Percentiles rank a stretch among this genome's conserved stretches.
Conservation (phyloP, 1,140 invertebrate genomes). For the Brachionus plicatilis region DNA sequence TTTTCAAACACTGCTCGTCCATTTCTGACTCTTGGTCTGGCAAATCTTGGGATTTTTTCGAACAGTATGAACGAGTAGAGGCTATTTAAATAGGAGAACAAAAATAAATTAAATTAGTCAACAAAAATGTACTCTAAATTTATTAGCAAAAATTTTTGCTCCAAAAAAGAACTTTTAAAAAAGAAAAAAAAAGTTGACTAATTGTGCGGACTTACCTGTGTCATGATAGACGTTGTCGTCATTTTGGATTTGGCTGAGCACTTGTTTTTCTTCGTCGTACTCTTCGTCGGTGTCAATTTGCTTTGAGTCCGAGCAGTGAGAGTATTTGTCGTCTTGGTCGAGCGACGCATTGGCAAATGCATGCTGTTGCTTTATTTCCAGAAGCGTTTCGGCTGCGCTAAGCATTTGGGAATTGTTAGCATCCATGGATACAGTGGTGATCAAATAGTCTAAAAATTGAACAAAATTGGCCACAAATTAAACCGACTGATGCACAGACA, state of each 20-base stretch:
- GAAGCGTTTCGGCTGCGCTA: constrained; percentile 11
- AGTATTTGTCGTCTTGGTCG: background rate
- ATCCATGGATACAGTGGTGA: background rate
- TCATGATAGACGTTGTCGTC: background rate
- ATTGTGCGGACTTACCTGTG: background rate
- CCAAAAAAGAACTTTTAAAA: constrained; percentile 7
- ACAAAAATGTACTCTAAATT: constrained; percentile 23
- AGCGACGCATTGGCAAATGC: background rate
- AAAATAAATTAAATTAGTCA: background rate
- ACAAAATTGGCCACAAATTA: background rate
- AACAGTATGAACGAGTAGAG: background rate
- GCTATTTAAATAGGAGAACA: background rate
- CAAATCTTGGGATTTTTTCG: constrained; percentile 4
- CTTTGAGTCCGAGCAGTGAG: background rate
- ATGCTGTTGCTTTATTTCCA: constrained; percentile 14
- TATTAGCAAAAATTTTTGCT: background rate
- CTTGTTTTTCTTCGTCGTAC: constrained; percentile 25
- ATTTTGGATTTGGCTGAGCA: constrained; percentile 2
- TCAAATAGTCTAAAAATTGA: background rate
- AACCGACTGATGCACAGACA: constrained; percentile 25
- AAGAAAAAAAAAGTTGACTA: background rate
- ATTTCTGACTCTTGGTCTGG: background rate
- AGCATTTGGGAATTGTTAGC: constrained; percentile 6
- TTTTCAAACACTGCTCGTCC: background rate
- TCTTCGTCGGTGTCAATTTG: background rate